phyloP scores from a whole-genome alignment of 2,113 vertebrate genomes.

The Meles meles region DNA sequence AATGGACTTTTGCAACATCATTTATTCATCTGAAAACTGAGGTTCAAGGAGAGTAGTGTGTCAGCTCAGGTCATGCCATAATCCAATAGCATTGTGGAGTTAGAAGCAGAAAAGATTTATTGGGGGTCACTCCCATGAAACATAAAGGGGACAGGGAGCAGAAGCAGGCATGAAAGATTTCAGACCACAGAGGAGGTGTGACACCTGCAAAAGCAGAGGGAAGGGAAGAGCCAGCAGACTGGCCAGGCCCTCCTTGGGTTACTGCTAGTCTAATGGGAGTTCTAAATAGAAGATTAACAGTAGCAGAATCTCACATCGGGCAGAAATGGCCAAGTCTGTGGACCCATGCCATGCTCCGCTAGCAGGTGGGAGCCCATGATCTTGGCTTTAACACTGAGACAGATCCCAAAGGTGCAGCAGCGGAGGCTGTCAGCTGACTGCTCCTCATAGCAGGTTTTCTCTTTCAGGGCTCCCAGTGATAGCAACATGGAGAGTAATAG shows the following conservation, averaged over 20 bases:
- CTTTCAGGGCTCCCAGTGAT: not conserved
- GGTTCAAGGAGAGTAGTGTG: not conserved
- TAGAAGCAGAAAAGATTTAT: not conserved
- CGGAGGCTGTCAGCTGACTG: not conserved
- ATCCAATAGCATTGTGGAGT: not conserved
- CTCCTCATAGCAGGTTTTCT: not conserved
- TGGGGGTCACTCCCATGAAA: not conserved
- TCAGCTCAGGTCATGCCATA: not conserved
- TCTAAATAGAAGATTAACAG: not conserved
- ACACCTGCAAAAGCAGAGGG: not conserved
- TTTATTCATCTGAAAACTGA: not conserved
- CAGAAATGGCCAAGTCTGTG: not conserved
- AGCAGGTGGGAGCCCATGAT: not conserved
- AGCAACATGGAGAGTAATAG: not conserved
- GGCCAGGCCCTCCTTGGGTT: not conserved
- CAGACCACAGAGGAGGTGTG: not conserved
- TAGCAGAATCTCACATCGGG: not conserved
- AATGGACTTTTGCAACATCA: not conserved
- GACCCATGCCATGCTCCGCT: accelerated
- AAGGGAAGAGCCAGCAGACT: not conserved
- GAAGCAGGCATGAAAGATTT: not conserved
- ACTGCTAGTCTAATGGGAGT: not conserved
- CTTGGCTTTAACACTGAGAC: not conserved
- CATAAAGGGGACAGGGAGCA: not conserved
- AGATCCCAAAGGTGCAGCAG: not conserved